phyloP scores from a whole-genome alignment of 2,797 vertebrate species.

The Danionella dracula region DNA sequence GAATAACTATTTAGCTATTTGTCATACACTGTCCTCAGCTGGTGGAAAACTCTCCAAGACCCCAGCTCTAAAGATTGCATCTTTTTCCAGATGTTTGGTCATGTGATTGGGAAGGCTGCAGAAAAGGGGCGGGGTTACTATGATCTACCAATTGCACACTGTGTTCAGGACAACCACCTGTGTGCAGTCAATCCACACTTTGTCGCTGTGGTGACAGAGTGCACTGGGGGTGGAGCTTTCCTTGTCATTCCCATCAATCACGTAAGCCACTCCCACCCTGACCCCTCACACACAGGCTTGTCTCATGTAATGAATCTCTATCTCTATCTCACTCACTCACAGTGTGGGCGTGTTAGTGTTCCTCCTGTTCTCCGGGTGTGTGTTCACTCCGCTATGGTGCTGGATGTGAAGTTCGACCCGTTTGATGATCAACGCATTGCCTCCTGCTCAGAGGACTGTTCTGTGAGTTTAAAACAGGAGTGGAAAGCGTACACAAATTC shows the following conservation, averaged over 20 bases:
- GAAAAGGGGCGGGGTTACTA: slow-evolving; percentile 79
- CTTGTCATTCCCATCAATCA: slow-evolving; percentile 83
- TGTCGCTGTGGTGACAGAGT: slow-evolving; percentile 89
- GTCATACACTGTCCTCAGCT: too few relatives aligned
- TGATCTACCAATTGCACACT: slow-evolving; percentile 80
- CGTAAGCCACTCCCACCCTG: slow-evolving; percentile 52
- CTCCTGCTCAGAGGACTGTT: slow-evolving; percentile 90
- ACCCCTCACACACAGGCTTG: too few relatives aligned
- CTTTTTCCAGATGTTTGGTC: slow-evolving; percentile 65
- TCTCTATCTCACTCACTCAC: too few relatives aligned
- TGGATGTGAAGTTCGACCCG: slow-evolving; percentile 94
- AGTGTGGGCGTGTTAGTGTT: slow-evolving; percentile 78
- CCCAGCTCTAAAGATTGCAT: too few relatives aligned
- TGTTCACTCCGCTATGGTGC: slow-evolving; percentile 87
- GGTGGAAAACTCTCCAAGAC: too few relatives aligned
- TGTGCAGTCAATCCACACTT: slow-evolving; percentile 88
- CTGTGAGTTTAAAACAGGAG: slow-evolving; percentile 75
- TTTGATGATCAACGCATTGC: slow-evolving; percentile 88
- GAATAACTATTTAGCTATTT: too few relatives aligned
- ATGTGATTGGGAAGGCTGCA: slow-evolving; percentile 79
- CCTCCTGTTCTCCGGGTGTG: slow-evolving; percentile 80
- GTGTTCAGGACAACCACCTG: slow-evolving; percentile 91
- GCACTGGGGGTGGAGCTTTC: slow-evolving; percentile 84
- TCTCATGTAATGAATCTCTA: too few relatives aligned
- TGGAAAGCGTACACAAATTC: too few relatives aligned